Evolutionary conservation across 2,113 vertebrate species (phyloP), one percentile per base, ranked within the genome.

Genomic region (Pelecanoides urinatrix): DNA sequence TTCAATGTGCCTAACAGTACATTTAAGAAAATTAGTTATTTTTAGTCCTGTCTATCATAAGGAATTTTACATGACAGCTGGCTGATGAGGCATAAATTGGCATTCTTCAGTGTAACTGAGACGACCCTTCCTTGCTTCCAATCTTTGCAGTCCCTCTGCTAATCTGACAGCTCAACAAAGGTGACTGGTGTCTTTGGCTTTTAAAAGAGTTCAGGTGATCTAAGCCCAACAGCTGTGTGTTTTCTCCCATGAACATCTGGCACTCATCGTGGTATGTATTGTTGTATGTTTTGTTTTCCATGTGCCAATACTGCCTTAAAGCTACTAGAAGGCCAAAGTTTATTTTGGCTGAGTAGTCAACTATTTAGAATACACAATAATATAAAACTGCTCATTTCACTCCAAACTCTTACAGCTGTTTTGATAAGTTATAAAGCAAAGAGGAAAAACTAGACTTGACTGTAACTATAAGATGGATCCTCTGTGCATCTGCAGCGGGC

Each of bases 91-190:
- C 67, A 92, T 90, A 95, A 97, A 97, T 95, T 95, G 92, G 61
- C 96, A 97, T 97, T 98, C 96, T 94, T 97, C 68, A 34, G 95
- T 97, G 97, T 94, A 97, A 98, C 86, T 91, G 97, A 97, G 96
- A 97, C 2, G 49, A 58, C 67, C 44, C 70, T 92, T 95, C 91
- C 87, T 95, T 79, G 70, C 92, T 96, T 92, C 73, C 77, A 96
- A 92, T 88, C 94, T 92, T 96, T 94, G 84, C 79, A 65, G 82
- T 67, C 56, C 61, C 42, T 85, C 77, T 94, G 70, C 81, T 97
- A 96, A 97, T 96, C 97, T 95, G 97, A 97, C 97, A 97, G 95
- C 89, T 95, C 91, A 96, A 96, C 97, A 97, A 96, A 97, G 84
- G 92, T 96, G 96, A 94, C 74, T 0, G 29, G 88, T 94, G 94